Evolutionary conservation across 2,113 vertebrate species (phyloP).

Genomic region (Sturnus vulgaris): DNA sequence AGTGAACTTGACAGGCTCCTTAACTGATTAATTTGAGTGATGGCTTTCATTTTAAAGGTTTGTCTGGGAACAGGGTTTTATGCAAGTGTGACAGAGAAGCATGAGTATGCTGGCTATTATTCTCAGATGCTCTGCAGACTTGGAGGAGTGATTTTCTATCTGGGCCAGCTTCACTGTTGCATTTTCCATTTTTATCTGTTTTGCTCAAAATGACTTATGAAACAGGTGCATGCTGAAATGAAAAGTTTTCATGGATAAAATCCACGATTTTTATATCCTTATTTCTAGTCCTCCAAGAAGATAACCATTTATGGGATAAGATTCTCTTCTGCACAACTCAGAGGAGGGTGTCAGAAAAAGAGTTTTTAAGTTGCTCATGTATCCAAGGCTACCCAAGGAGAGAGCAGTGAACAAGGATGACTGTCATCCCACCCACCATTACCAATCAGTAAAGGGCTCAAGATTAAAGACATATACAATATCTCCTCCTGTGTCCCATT

Average conservation of each 20-base stretch:
- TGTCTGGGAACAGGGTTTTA: not conserved
- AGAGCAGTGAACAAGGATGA: not conserved
- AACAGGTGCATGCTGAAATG: conserved; percentile 37
- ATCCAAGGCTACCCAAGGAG: not conserved
- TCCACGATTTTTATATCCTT: conserved; percentile 40
- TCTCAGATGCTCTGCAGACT: conserved; percentile 21
- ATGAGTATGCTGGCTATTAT: conserved; percentile 19
- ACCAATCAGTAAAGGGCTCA: not conserved
- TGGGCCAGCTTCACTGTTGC: conserved; percentile 15
- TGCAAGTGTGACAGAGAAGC: not conserved
- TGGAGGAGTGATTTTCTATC: conserved; percentile 19
- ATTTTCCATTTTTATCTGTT: conserved; percentile 35
- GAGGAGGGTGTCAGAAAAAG: not conserved
- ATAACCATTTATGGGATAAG: conserved; percentile 44
- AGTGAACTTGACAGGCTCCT: not conserved
- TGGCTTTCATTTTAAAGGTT: conserved; percentile 15
- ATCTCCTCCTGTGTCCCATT: not conserved
- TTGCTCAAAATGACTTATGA: conserved; percentile 35
- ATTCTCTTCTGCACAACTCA: conserved; percentile 3
- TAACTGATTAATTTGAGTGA: not conserved
- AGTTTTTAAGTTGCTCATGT: not conserved
- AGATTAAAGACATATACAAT: not conserved
- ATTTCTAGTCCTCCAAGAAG: conserved; percentile 14
- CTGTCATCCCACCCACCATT: not conserved
- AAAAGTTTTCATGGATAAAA: conserved; percentile 53